Evolutionary conservation across 2,888 invertebrate genomes (phyloP).

Genomic region (Nephrotoma appendiculata): DNA sequence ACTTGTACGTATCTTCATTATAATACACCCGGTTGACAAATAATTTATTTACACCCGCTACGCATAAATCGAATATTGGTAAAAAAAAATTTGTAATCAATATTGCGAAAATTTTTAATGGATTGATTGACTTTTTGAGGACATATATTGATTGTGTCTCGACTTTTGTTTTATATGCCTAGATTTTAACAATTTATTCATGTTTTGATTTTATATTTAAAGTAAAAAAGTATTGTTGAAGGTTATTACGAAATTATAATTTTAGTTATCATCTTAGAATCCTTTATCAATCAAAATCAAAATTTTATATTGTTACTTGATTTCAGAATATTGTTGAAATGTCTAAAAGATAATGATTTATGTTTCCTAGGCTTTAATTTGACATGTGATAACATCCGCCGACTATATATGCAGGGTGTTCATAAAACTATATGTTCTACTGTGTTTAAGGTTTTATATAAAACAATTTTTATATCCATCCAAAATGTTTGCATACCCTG

Average conservation of each 20-base stretch:
- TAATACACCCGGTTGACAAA: neutral
- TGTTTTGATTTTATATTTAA: neutral
- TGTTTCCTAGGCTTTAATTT: neutral
- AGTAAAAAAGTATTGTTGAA: neutral
- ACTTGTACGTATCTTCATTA: too few species aligned
- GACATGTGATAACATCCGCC: neutral
- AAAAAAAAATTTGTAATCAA: neutral
- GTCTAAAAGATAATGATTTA: neutral
- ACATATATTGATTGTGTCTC: neutral
- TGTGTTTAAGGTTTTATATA: too few species aligned
- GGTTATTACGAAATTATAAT: neutral
- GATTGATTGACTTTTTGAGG: neutral
- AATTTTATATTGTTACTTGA: neutral
- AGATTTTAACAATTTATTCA: neutral
- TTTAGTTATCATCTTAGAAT: neutral
- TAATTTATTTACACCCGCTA: neutral
- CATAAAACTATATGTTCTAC: too few species aligned
- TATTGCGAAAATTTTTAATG: neutral
- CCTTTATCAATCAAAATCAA: neutral
- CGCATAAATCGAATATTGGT: neutral
- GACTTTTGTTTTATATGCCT: neutral
- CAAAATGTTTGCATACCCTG: too few species aligned
- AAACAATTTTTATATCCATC: too few species aligned
- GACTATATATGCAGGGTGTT: neutral
- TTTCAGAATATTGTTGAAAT: too few species aligned